These are phyloP conservation scores for Lepidothrix coronata DNA, from an alignment of 2,113 vertebrate species.

Conservation along the genomic window DNA sequence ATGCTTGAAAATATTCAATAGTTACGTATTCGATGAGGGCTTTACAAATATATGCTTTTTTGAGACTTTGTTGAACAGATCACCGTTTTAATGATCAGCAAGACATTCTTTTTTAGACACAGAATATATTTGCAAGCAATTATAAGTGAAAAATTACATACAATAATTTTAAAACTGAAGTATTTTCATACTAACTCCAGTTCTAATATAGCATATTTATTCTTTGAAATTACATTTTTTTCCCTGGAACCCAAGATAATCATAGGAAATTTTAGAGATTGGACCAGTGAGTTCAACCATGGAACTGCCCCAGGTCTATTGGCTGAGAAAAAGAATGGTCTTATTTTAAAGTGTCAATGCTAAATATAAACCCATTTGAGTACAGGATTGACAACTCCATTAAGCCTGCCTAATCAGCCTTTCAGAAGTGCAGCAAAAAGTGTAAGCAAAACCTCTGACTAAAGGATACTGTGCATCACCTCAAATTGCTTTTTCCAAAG, in stretches of 20 bases:
- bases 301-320: background rate
- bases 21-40: background rate
- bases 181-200: background rate
- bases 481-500: background rate
- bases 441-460: background rate
- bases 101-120: background rate
- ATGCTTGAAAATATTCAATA: background rate
- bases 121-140: background rate
- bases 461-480: background rate
- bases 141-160: background rate
- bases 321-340: background rate
- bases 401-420: background rate
- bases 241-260: background rate
- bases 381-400: background rate
- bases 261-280: background rate
- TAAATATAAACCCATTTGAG: background rate
- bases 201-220: background rate
- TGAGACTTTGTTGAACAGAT: background rate
- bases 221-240: background rate
- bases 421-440: background rate
- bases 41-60: background rate
- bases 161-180: background rate
- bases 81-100: background rate
- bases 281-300: background rate
- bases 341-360: background rate